Evolutionary conservation across 1,140 invertebrate species (phyloP).

Genomic region (Cydia fagiglandana): DNA sequence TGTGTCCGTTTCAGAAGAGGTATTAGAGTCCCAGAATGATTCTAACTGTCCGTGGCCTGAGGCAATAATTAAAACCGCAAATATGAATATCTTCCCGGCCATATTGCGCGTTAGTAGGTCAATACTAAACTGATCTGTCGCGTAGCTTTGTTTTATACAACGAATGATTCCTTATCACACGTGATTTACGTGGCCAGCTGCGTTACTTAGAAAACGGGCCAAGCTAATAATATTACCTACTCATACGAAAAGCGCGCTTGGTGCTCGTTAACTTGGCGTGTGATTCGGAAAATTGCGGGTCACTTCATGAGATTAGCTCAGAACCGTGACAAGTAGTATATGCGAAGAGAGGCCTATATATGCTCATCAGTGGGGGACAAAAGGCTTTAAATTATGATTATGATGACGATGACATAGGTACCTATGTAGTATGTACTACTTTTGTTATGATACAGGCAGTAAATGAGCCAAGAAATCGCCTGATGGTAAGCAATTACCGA

Average conservation of each 20-base stretch:
- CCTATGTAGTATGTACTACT: too few species aligned
- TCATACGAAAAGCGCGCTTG: background rate
- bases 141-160: background rate
- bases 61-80: background rate
- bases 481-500: too few species aligned
- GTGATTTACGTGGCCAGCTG: background rate
- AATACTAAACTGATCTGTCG: slow-evolving; percentile 24
- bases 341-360: too few species aligned
- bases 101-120: slow-evolving; percentile 1
- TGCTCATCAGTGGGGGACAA: too few species aligned
- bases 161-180: slow-evolving; percentile 6
- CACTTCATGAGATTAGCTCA: too few species aligned
- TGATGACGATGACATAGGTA: too few species aligned
- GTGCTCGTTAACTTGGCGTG: too few species aligned
- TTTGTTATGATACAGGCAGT: too few species aligned
- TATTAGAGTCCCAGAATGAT: background rate
- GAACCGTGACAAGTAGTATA: too few species aligned
- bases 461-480: too few species aligned
- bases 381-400: too few species aligned
- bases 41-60: slow-evolving; percentile 34
- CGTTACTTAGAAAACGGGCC: background rate
- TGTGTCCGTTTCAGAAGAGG: background rate
- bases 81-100: slow-evolving; percentile 5
- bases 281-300: too few species aligned
- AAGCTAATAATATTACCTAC: background rate